Conservation (phyloP, 2,888 invertebrate genomes). For the Ophraella communa region DNA sequence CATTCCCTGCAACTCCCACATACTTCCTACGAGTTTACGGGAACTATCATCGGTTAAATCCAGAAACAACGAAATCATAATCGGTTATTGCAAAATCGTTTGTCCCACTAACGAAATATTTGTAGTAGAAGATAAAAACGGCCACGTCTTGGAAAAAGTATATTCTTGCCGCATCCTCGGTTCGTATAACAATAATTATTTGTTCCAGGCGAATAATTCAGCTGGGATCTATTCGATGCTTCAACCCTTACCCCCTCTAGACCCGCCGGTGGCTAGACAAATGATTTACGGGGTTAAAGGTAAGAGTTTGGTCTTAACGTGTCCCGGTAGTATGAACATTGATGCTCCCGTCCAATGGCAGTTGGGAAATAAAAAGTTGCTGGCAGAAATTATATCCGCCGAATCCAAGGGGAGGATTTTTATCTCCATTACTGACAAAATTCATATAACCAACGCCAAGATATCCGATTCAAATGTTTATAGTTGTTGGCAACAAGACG, state of each 20-base stretch:
- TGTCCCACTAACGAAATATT: constrained; percentile 62
- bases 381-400: constrained; percentile 60
- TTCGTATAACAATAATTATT: not conserved
- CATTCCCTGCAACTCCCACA: constrained; percentile 66
- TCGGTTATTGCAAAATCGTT: constrained; percentile 63
- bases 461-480: constrained; percentile 66
- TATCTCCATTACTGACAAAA: constrained; percentile 65
- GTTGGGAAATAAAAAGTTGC: constrained; percentile 61
- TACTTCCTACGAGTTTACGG: constrained; percentile 60
- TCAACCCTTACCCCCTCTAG: constrained; percentile 61
- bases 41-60: constrained; percentile 56
- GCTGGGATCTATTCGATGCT: constrained; percentile 66
- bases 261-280: constrained; percentile 58
- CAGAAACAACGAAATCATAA: constrained; percentile 65
- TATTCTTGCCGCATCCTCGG: too few relatives aligned
- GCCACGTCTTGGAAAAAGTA: constrained; percentile 62
- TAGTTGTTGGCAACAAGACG: constrained; percentile 71
- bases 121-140: constrained; percentile 62
- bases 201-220: constrained; percentile 63
- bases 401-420: constrained; percentile 65
- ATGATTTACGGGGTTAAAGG: constrained; percentile 58
- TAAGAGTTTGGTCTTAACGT: constrained; percentile 56
- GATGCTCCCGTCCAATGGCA: constrained; percentile 67
- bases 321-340: constrained; percentile 64
- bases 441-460: constrained; percentile 64